Percentiles rank a stretch among this genome's conserved stretches.
Evolutionary conservation across 2,113 vertebrate species (phyloP).

Genomic region (Heterotilapia buettikoferi): DNA sequence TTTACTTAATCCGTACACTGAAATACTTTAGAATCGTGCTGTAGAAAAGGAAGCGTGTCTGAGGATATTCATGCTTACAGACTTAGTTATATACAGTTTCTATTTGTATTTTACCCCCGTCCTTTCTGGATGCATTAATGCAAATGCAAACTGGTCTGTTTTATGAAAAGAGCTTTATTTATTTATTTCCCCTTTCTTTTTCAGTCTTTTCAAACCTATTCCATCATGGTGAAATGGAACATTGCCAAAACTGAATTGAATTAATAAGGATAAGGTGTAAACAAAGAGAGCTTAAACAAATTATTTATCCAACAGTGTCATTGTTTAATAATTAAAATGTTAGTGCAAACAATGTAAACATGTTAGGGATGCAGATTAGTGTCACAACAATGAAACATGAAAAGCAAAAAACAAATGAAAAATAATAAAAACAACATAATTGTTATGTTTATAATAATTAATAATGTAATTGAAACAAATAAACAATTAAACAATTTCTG

Average conservation of each 20-base stretch:
- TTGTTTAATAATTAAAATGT: neutral
- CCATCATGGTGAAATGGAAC: neutral
- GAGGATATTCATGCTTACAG: neutral
- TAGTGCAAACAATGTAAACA: neutral
- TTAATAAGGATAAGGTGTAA: neutral
- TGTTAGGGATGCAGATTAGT: neutral
- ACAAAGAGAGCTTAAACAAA: fast-evolving
- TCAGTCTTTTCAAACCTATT: neutral
- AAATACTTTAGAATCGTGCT: neutral
- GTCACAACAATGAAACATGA: neutral
- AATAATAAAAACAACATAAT: neutral
- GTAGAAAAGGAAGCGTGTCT: neutral
- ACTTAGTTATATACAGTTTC: neutral
- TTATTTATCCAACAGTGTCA: neutral
- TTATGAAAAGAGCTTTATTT: neutral
- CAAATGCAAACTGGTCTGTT: neutral
- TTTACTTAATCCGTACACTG: neutral
- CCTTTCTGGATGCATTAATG: neutral
- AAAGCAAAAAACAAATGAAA: neutral
- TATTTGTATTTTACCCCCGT: neutral
- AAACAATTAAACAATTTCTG: neutral
- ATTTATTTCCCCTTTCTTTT: neutral
- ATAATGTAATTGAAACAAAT: neutral
- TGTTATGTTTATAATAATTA: neutral
- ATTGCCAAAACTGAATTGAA: neutral